Evolutionary conservation across 1,140 invertebrate species (phyloP), one percentile per base, ranked within the genome.

Genomic region (Eurosta solidaginis): DNA sequence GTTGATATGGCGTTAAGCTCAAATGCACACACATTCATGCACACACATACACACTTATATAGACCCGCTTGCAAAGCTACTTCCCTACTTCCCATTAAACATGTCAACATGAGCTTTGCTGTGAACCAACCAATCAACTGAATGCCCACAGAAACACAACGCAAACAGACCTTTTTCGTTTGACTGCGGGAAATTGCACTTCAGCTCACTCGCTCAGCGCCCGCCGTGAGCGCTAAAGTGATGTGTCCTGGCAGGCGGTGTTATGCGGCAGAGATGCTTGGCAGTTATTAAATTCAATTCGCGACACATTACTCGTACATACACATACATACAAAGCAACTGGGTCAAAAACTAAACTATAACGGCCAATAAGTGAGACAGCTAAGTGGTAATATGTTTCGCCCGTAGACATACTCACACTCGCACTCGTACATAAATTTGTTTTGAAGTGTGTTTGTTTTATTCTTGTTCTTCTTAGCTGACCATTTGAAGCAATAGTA

Each of bases 211-310:
- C n/a, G n/a, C n/a, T n/a, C n/a, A n/a, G n/a, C n/a, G n/a, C n/a
- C n/a, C n/a, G n/a, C n/a, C n/a, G n/a, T n/a, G n/a, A n/a, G n/a
- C n/a, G 0, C 54, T 36, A 47, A 12, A 47, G 45, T 47, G 45
- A 14, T 3, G 7, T 12, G n/a, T n/a, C 54, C 12, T 6, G 3
- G 14, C n/a, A 17, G 29, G 12, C 59, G 3, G 59, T 10, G 3
- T 33, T 33, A 17, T 14, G 12, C 59, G 3, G 59, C n/a, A 36
- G 59, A 17, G n/a, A 17, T 40, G n/a, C 14, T 68, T 42, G 33
- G 17, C 59, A 12, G 33, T 68, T 68, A 68, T 68, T 68, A 68
- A 42, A 68, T 42, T 40, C 54, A 63, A 33, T 63, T 36, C 59
- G 59, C 59, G n/a, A 2, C 59, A 6, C n/a, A 68, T 29, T 59